Evolutionary conservation across 2,797 vertebrate species (phyloP), one percentile per base, ranked within the genome.

Genomic region (Sternotherus odoratus): DNA sequence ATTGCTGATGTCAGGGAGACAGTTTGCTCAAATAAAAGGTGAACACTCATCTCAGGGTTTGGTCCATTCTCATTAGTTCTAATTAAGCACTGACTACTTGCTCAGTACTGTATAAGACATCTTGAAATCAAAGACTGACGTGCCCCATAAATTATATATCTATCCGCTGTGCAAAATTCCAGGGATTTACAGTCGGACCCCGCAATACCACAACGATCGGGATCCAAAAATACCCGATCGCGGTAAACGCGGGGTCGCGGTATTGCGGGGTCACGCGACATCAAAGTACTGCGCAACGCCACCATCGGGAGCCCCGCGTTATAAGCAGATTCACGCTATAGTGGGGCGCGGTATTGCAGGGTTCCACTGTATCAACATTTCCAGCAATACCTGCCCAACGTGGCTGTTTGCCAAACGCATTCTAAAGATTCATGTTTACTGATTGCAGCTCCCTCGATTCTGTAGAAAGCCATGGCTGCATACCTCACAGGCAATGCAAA

Each of bases 401-500:
- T 17, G 24, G 46, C 2, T 1, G 3, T 7, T 43, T 78, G 75
- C 82, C 88, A 46, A 72, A 16, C 8, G 3, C 1, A 1, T 23
- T 24, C 86, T 3, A 11, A 15, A 5, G 26, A 28, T 57, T 6
- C 17, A 36, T 30, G 12, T 1, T 3, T 0, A 69, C 72, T 56
- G 53, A 33, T 21, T 2, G 28, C 74, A 13, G 75, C 56, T 78
- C 33, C 72, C 79, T 33, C 3, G 30, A 36, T 36, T 11, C 48
- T 79, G 56, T 79, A 91, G 39, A 54, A 60, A 60, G 63, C 39
- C 8, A 1, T 3, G 4, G 0, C 39, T 2, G 0, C 19, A 43
- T 48, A 53, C 2, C 0, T 46, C 48, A 17, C 5, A 33, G 49
- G 51, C 39, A 54, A 23, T 63, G 16, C 7, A 0, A 79, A n/a